phyloP scores from a whole-genome alignment of 2,113 vertebrate species.

The Pterocles burchelli region DNA sequence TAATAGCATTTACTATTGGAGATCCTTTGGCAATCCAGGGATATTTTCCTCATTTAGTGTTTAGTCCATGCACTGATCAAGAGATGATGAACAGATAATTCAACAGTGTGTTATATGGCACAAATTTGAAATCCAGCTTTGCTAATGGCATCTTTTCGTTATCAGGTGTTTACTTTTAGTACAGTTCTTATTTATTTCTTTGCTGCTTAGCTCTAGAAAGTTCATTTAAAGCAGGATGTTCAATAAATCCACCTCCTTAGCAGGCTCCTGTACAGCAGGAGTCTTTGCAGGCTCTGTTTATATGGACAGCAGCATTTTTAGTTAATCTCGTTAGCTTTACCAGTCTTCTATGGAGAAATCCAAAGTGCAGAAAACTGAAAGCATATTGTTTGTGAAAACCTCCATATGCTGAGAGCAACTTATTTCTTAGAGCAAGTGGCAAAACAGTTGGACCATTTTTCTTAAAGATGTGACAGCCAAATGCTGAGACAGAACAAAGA shows the following conservation, averaged over 20 bases:
- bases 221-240: neutral
- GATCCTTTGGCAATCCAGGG: neutral
- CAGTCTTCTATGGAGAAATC: neutral
- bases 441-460: conserved; percentile 54
- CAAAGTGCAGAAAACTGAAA: neutral
- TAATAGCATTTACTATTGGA: neutral
- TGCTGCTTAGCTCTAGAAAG: neutral
- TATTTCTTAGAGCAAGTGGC: conserved; percentile 19
- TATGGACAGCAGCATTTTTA: neutral
- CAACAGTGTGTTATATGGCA: neutral
- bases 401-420: conserved; percentile 40
- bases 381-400: conserved; percentile 47
- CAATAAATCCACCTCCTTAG: neutral
- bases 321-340: neutral
- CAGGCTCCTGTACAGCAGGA: neutral
- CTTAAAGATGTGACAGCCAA: conserved; percentile 53
- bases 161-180: neutral
- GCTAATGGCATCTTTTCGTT: neutral
- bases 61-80: neutral
- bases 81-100: neutral
- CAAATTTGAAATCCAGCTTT: neutral
- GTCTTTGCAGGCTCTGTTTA: neutral
- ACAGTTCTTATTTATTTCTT: neutral
- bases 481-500: conserved; percentile 35
- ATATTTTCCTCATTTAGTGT: neutral